Percentiles rank a stretch among this genome's conserved stretches.
These are phyloP conservation scores for Tiliacea citrago DNA, from an alignment of 2,888 invertebrate genomes.

Conservation along the genomic window DNA sequence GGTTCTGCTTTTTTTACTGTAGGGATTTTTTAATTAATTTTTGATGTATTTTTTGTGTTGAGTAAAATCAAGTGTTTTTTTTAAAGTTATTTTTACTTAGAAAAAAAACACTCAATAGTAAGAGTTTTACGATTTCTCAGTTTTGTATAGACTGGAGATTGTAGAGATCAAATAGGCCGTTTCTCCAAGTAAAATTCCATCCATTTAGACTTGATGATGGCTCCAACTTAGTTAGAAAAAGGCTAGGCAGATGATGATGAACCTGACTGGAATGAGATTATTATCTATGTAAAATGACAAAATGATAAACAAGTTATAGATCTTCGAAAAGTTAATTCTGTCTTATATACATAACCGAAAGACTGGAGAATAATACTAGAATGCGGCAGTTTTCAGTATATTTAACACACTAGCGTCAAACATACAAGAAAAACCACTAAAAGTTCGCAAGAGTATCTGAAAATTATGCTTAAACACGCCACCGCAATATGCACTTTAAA, in stretches of 20 bases:
- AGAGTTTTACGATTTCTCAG: not conserved
- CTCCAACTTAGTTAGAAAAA: too few relatives aligned
- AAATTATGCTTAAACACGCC: not conserved
- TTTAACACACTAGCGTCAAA: constrained; percentile 14
- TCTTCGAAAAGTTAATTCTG: not conserved
- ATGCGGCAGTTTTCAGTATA: not conserved
- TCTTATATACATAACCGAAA: not conserved
- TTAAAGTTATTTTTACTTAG: too few relatives aligned
- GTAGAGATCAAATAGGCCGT: too few relatives aligned
- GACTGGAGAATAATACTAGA: not conserved
- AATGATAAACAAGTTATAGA: not conserved
- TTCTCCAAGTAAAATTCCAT: not conserved
- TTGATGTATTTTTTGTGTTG: not conserved
- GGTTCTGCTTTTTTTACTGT: not conserved
- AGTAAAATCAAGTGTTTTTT: not conserved
- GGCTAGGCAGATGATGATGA: not conserved
- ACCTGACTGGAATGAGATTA: not conserved
- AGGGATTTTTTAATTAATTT: too few relatives aligned
- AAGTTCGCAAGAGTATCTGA: constrained; percentile 6
- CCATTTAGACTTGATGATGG: too few relatives aligned
- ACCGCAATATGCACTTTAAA: constrained; percentile 4
- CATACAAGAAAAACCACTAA: constrained; percentile 28
- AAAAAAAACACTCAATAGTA: not conserved
- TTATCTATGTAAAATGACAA: not conserved
- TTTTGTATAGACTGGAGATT: not conserved